These are phyloP conservation scores for Spodoptera litura DNA, from an alignment of 1,140 invertebrate genomes.

Conservation along the genomic window DNA sequence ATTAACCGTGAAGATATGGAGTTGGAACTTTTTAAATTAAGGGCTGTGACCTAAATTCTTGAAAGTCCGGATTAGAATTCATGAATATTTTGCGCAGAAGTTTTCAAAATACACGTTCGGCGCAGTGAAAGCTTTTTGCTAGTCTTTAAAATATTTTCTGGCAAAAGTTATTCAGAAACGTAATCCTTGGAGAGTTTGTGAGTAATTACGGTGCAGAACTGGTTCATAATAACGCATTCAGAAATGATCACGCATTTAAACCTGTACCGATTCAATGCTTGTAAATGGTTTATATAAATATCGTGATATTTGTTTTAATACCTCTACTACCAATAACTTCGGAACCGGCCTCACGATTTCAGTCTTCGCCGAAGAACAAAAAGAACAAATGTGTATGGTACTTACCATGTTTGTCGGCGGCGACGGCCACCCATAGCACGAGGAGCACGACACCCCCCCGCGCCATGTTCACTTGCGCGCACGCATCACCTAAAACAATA, in stretches of 20 bases:
- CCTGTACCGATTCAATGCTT: not conserved
- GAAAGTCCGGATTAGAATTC: slow-evolving; percentile 30
- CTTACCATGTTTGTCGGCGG: slow-evolving; percentile 78
- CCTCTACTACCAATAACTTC: slow-evolving; percentile 13
- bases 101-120: slow-evolving; percentile 22
- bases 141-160: slow-evolving; percentile 18
- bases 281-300: slow-evolving; percentile 33
- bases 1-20: slow-evolving; percentile 50
- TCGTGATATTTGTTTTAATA: slow-evolving; percentile 33
- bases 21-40: slow-evolving; percentile 48
- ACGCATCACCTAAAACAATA: slow-evolving; percentile 85
- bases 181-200: slow-evolving; percentile 1
- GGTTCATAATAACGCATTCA: slow-evolving; percentile 1
- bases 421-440: slow-evolving; percentile 81
- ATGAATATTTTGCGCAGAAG: slow-evolving; percentile 38
- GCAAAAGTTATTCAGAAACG: slow-evolving; percentile 3
- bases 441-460: slow-evolving; percentile 73
- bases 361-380: slow-evolving; percentile 39
- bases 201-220: slow-evolving; percentile 7
- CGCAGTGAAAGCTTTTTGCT: slow-evolving; percentile 18
- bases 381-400: slow-evolving; percentile 35
- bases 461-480: slow-evolving; percentile 76
- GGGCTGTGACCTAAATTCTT: slow-evolving; percentile 40
- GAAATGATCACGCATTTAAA: slow-evolving; percentile 9
- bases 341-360: slow-evolving; percentile 5